Evolutionary conservation across 2,113 vertebrate species (phyloP).

Genomic region (Bos javanicus): DNA sequence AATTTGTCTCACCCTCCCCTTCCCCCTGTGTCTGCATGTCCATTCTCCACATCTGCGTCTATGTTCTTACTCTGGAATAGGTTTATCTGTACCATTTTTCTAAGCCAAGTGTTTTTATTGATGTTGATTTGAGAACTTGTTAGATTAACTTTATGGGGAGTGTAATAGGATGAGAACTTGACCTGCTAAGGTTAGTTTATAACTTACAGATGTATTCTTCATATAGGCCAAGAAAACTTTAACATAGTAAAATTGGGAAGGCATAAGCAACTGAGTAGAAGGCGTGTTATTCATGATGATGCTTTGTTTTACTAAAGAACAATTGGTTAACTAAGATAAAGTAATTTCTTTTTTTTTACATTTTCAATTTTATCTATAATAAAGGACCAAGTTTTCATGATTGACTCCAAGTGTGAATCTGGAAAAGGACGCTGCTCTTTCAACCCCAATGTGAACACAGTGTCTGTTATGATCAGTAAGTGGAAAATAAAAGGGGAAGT

Average conservation of each 20-base stretch:
- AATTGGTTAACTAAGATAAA: background rate
- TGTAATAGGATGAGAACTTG: background rate
- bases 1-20: background rate
- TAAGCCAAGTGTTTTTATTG: background rate
- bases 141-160: background rate
- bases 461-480: constrained; percentile 99
- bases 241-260: background rate
- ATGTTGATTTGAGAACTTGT: background rate
- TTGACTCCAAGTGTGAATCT: constrained; percentile 93
- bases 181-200: background rate
- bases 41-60: background rate
- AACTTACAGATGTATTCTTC: background rate
- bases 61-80: background rate
- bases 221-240: background rate
- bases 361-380: constrained; percentile 62
- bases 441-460: constrained; percentile 95
- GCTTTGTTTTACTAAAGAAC: background rate
- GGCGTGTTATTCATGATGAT: background rate
- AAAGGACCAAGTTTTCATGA: constrained; percentile 94
- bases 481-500: constrained; percentile 64
- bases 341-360: background rate
- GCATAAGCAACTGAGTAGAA: background rate
- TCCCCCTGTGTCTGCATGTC: background rate
- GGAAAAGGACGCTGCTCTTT: constrained; percentile 98
- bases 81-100: background rate